Evolutionary conservation across 2,113 vertebrate species (phyloP), one percentile per base, ranked within the genome.

Genomic region (Zingel zingel): DNA sequence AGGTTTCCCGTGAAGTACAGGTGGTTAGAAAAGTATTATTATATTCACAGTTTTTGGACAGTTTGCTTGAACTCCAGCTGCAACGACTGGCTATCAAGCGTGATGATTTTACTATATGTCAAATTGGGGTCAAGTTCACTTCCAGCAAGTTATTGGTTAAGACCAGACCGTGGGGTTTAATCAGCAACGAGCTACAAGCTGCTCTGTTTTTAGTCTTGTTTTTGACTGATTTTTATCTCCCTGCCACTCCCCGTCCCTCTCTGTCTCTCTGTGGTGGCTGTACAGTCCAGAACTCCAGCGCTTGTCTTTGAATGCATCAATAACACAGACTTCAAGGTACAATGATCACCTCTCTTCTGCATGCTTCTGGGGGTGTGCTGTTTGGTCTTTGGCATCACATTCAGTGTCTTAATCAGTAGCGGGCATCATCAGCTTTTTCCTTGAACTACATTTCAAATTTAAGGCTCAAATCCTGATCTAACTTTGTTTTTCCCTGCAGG

Each of bases 291-390:
- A 95, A 99, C 98, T 75, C 98, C 98, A 87, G 98, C 98, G 85
- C 97, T 99, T 92, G 98, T 99, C 92, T 99, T 99, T 96, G 98
- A 99, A 93, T 98, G 97, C 96, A 98, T 99, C 96, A 99, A 99
- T 95, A 99, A 99, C 95, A 99, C 98, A 95, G 98, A 99, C 94
- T 99, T 99, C 96, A 99, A 99, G 98, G 98, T 99, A 96, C 79
- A 43, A 91, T 23, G 27, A n/a, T 77, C 72, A 23, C 19, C 27
- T 64, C 23, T 67, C n/a, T 54, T 43, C 53, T 47, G 18, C 74
- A 72, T 75, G 75, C 36, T 48, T 77, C 62, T 67, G 51, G 12
- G 16, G 27, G 6, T 33, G 45, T 11, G n/a, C 50, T 39, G 19
- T 70, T 15, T 2, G 19, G 16, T 43, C 13, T 50, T n/a, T 11